Percentiles rank a stretch among this genome's conserved stretches.
These are phyloP conservation scores for Loxodonta africana DNA, from an alignment of 2,113 vertebrate genomes.

Conservation along the genomic window DNA sequence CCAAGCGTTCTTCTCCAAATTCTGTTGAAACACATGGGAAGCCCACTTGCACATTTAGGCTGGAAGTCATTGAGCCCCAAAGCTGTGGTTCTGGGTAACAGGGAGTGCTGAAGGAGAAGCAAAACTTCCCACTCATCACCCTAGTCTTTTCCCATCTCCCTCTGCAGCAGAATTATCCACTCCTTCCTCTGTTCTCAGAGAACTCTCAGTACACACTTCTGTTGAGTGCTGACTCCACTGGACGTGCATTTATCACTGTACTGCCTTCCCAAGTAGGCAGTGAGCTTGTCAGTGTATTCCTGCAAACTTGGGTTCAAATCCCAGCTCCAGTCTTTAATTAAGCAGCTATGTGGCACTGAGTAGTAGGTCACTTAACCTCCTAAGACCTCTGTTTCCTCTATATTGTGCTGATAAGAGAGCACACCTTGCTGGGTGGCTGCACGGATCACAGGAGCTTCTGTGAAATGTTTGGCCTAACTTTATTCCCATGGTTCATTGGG, in stretches of 20 bases:
- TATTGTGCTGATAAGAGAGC: background rate
- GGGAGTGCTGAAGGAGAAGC: background rate
- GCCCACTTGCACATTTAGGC: background rate
- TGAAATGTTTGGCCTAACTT: background rate
- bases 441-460: background rate
- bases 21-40: no score
- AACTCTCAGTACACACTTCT: accelerated
- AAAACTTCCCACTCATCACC: background rate
- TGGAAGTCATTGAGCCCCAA: background rate
- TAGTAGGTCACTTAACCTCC: background rate
- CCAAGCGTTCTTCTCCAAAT: background rate
- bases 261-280: background rate
- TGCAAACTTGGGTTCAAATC: background rate
- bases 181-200: background rate
- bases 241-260: no score
- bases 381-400: background rate
- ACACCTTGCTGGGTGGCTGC: accelerated
- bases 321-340: background rate
- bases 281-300: no score
- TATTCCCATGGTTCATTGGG: background rate
- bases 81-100: background rate
- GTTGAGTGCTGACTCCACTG: accelerated
- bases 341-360: background rate
- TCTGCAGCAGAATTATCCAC: no score
- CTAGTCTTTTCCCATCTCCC: background rate